Percentiles rank a stretch among this genome's conserved stretches.
Evolutionary conservation across 92 coral and sea anemone species (phyloP).

Genomic region (Palythoa grandiflora): DNA sequence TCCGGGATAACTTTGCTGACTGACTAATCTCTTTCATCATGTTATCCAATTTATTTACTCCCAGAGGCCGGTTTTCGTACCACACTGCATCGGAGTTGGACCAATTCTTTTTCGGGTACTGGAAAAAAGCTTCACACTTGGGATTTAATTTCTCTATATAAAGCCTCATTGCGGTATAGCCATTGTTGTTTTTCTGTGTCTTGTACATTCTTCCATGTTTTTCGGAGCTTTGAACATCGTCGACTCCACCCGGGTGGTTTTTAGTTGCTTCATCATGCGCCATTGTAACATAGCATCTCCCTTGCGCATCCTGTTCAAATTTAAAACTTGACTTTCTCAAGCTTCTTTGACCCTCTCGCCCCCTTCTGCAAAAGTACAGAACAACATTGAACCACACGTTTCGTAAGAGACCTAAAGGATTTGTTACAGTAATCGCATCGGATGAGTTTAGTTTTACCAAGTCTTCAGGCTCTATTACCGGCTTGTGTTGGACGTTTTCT

Average conservation of each 20-base stretch:
- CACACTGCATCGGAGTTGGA: neutral
- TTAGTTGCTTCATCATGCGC: no score
- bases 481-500: no score
- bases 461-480: no score
- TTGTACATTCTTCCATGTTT: no score
- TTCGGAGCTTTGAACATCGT: no score
- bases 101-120: no score
- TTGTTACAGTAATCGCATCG: neutral
- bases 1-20: neutral
- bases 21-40: neutral
- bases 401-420: no score
- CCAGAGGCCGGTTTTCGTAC: neutral
- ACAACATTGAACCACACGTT: neutral
- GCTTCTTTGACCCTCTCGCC: neutral
- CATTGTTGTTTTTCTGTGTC: neutral
- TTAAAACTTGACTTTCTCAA: no score
- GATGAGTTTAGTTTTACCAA: neutral
- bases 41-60: neutral
- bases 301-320: neutral
- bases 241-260: neutral
- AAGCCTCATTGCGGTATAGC: neutral
- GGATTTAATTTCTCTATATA: neutral
- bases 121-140: no score
- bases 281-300: neutral
- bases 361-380: conserved; percentile 17